These are phyloP conservation scores for Pachypsylla venusta DNA, from an alignment of 1,140 invertebrate genomes.

Conservation along the genomic window DNA sequence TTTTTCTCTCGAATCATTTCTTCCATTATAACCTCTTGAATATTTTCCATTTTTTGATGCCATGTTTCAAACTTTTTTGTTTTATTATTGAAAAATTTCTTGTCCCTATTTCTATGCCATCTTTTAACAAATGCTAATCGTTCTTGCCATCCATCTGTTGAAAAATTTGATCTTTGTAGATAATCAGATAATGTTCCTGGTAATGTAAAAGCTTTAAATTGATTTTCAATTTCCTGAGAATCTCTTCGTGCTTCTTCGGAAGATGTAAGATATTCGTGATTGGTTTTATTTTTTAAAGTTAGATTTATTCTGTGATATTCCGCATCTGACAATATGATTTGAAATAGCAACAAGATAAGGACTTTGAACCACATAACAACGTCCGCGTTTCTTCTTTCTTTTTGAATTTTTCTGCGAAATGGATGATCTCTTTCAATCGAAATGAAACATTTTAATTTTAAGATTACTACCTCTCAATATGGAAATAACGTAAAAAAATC, in stretches of 20 bases:
- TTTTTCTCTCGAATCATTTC: not conserved
- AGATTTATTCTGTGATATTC: too few relatives aligned
- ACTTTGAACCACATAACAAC: too few relatives aligned
- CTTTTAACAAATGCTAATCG: not conserved
- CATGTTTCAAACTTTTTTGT: not conserved
- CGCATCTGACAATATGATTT: too few relatives aligned
- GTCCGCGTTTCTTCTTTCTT: too few relatives aligned
- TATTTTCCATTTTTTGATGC: not conserved
- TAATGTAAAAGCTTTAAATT: not conserved
- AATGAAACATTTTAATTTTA: too few relatives aligned
- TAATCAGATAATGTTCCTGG: not conserved
- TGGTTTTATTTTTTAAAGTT: too few relatives aligned
- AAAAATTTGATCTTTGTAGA: not conserved
- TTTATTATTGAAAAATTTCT: not conserved
- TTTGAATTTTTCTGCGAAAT: too few relatives aligned
- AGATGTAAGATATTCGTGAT: not conserved
- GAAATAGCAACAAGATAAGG: too few relatives aligned
- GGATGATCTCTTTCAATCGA: too few relatives aligned
- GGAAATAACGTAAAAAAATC: too few relatives aligned
- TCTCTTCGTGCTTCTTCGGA: not conserved
- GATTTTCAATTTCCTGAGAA: not conserved
- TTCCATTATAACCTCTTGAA: not conserved
- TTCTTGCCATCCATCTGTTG: not conserved
- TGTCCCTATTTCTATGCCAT: not conserved
- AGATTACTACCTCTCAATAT: too few relatives aligned